These are phyloP conservation scores for Acanthoscelides obtectus DNA, from an alignment of 2,888 invertebrate species.

Conservation along the genomic window DNA sequence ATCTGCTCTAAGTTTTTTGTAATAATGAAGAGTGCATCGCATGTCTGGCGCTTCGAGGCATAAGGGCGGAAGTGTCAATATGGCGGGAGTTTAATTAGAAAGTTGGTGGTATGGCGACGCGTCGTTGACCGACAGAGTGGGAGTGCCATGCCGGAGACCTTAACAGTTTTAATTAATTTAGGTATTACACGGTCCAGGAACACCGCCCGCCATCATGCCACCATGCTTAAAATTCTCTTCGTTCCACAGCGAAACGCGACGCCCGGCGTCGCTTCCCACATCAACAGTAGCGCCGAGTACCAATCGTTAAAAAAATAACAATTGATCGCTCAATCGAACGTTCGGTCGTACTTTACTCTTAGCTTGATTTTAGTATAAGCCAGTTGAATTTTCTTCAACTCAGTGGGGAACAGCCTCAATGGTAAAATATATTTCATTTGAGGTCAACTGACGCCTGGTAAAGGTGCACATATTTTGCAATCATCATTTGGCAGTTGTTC, in stretches of 20 bases:
- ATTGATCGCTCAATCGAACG: too few species aligned
- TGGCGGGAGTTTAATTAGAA: not conserved
- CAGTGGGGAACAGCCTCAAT: too few species aligned
- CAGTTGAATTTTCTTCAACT: too few species aligned
- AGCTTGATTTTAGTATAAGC: too few species aligned
- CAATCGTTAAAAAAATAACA: too few species aligned
- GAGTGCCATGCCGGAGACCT: not conserved
- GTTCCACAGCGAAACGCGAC: not conserved
- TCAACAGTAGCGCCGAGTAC: not conserved
- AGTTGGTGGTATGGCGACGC: not conserved
- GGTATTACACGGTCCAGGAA: not conserved
- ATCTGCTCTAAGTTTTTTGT: not conserved
- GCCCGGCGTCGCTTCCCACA: not conserved
- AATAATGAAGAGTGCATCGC: not conserved
- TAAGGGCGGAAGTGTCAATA: not conserved
- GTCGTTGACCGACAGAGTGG: not conserved
- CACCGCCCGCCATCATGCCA: not conserved
- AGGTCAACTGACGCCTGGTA: too few species aligned
- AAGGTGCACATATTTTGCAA: too few species aligned
- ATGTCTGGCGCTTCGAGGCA: not conserved
- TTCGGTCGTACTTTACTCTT: too few species aligned
- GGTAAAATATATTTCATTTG: too few species aligned
- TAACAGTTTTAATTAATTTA: not conserved
- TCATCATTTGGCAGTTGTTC: too few species aligned
- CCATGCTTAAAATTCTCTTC: not conserved